Evolutionary conservation across 2,888 invertebrate genomes (phyloP).

Genomic region (Clistopyga incitator): DNA sequence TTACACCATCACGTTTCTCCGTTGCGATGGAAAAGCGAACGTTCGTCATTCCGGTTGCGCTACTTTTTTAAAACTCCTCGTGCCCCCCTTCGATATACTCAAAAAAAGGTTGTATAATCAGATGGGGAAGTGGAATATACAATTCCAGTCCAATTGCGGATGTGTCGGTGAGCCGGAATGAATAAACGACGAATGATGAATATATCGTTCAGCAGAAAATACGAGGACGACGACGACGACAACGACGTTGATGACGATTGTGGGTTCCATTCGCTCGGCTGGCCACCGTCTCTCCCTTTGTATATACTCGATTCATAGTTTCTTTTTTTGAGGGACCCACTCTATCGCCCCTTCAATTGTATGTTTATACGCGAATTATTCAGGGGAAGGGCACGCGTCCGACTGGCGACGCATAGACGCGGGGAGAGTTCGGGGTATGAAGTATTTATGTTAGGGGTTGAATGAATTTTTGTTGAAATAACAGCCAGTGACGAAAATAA

Average conservation of each 20-base stretch:
- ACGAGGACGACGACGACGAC: constrained; percentile 34
- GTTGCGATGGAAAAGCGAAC: constrained; percentile 43
- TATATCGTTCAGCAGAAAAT: constrained; percentile 49
- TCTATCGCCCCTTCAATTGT: constrained; percentile 9
- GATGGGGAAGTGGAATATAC: constrained; percentile 32
- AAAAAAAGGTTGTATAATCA: constrained; percentile 33
- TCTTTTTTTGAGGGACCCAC: not conserved
- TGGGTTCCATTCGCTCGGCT: constrained; percentile 7
- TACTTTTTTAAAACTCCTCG: constrained; percentile 34
- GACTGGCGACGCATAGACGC: constrained; percentile 21
- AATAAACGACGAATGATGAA: constrained; percentile 57
- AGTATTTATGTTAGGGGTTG: not conserved
- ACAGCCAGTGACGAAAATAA: not conserved
- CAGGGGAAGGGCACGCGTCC: constrained; percentile 14
- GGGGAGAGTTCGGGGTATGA: not conserved
- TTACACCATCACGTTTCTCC: not conserved
- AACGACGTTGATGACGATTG: constrained; percentile 37
- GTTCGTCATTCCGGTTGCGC: constrained; percentile 54
- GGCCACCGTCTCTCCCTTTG: constrained; percentile 13
- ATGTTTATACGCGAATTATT: constrained; percentile 46
- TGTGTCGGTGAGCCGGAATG: constrained; percentile 40
- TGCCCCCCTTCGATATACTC: not conserved
- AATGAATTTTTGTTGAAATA: constrained; percentile 28
- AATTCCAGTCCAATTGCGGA: constrained; percentile 47
- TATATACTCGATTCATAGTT: constrained; percentile 40